phyloP scores from a whole-genome alignment of 2,888 invertebrate species.

The Cabera pusaria region DNA sequence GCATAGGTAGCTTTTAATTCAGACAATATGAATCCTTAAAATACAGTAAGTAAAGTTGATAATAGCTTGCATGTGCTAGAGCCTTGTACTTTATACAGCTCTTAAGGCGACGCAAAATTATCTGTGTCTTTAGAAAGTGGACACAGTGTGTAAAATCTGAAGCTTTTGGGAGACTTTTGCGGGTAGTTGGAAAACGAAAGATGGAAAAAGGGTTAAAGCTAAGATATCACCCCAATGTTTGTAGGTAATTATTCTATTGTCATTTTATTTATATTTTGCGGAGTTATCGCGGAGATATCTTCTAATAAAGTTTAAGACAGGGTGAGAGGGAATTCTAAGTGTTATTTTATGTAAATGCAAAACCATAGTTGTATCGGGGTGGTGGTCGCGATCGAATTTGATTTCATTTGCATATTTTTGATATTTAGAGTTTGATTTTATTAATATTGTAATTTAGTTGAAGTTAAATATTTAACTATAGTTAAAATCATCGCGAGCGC shows the following conservation, averaged over 20 bases:
- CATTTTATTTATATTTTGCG: conserved; percentile 76
- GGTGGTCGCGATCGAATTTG: conserved; percentile 26
- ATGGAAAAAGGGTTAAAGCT: conserved; percentile 44
- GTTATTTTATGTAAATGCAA: conserved; percentile 75
- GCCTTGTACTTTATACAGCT: too few relatives aligned
- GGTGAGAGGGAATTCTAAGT: conserved; percentile 66
- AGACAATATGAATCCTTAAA: not conserved
- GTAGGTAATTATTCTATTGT: conserved; percentile 73
- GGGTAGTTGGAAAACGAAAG: conserved; percentile 2
- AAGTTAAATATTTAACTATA: too few relatives aligned
- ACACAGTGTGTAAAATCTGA: conserved; percentile 1
- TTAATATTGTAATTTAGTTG: too few relatives aligned
- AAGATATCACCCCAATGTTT: conserved; percentile 48
- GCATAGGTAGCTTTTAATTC: conserved; percentile 15
- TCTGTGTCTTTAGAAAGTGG: too few relatives aligned
- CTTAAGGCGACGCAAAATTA: too few relatives aligned
- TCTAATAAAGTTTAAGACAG: conserved; percentile 70
- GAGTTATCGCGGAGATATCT: conserved; percentile 72
- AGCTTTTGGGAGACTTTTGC: not conserved
- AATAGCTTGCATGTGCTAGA: too few relatives aligned
- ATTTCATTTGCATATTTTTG: conserved; percentile 30
- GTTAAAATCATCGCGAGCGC: too few relatives aligned
- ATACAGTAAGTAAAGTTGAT: not conserved
- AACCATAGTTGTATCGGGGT: conserved; percentile 59
- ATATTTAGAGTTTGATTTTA: too few relatives aligned